Percentiles rank a stretch among this genome's conserved stretches.
Conservation (phyloP, 2,113 vertebrate species). For the Archilochus colubris region DNA sequence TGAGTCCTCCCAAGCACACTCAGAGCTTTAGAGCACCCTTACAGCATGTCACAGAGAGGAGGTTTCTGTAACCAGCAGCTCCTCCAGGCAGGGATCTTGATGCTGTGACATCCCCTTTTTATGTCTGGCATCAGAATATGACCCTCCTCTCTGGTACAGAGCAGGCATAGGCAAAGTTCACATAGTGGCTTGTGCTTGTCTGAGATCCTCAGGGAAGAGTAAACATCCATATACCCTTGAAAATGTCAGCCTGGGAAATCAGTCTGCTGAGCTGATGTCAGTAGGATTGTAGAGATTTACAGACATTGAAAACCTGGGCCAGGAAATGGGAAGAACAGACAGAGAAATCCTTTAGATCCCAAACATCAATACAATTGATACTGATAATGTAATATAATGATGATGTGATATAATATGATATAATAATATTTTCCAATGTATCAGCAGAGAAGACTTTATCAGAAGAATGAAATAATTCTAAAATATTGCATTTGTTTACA, state of each 20-base stretch:
- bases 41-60: accelerated
- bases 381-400: neutral
- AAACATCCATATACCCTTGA: neutral
- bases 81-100: neutral
- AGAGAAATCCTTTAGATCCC: neutral
- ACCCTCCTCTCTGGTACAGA: neutral
- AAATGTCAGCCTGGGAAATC: neutral
- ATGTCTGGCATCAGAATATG: neutral
- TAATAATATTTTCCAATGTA: neutral
- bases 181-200: accelerated
- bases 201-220: neutral
- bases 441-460: neutral
- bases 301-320: neutral
- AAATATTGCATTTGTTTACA: neutral
- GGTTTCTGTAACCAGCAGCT: neutral
- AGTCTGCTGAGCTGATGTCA: neutral
- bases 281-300: neutral
- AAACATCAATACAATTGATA: neutral
- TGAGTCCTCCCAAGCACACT: neutral
- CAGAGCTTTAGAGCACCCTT: neutral
- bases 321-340: neutral
- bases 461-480: neutral
- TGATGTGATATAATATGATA: too few relatives aligned
- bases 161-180: neutral
- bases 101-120: neutral